Percentiles rank a stretch among this genome's conserved stretches.
Conservation (phyloP, 2,113 vertebrate species). For the Myrmecophaga tridactyla region DNA sequence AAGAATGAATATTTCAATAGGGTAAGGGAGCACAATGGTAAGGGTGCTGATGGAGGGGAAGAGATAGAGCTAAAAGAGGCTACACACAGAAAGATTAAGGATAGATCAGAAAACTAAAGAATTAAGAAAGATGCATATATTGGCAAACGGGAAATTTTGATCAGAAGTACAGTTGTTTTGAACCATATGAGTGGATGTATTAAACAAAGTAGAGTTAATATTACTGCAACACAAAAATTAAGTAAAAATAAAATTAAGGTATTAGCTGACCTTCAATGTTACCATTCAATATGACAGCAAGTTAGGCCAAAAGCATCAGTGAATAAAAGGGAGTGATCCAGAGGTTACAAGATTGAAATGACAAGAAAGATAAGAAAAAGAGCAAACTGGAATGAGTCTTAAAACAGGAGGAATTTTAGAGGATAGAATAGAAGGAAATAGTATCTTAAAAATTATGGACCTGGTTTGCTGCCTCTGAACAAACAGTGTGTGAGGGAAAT, state of each 20-base stretch:
- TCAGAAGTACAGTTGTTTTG: conserved; percentile 11
- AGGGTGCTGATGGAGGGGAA: neutral
- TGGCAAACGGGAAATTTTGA: neutral
- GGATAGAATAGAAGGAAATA: neutral
- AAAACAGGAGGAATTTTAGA: neutral
- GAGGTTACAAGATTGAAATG: conserved; percentile 18
- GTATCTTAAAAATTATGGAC: neutral
- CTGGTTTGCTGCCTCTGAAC: neutral
- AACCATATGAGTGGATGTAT: neutral
- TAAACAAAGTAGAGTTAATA: neutral
- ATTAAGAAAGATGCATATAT: neutral
- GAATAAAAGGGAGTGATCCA: neutral
- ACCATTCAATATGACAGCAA: neutral
- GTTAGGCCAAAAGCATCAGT: neutral
- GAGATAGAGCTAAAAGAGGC: neutral
- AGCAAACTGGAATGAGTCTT: neutral
- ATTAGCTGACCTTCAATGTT: conserved; percentile 3
- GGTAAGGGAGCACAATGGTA: neutral
- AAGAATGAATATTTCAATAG: neutral
- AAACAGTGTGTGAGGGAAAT: neutral
- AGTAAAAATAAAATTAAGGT: conserved; percentile 36
- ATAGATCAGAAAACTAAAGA: conserved; percentile 1
- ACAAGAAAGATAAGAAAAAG: neutral
- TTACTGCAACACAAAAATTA: conserved; percentile 29
- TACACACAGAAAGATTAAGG: neutral